Percentiles rank a stretch among this genome's conserved stretches.
Conservation (phyloP, 1,140 invertebrate genomes). For the Papilio polytes region DNA sequence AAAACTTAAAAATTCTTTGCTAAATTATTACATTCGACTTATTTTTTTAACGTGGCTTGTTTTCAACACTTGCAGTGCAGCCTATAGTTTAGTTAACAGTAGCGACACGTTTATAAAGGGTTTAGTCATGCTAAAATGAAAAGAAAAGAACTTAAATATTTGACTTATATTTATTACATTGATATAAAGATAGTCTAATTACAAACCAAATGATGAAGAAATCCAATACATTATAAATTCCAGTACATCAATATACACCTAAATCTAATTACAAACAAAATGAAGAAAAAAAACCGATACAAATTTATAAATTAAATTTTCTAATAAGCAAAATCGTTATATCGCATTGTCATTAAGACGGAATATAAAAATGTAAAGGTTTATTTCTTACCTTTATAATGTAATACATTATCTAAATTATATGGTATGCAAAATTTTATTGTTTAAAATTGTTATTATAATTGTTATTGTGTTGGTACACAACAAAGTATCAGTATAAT, state of each 20-base stretch:
- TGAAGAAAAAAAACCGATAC: conserved; percentile 60
- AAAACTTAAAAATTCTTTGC: too few relatives aligned
- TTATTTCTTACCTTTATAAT: not conserved
- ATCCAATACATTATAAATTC: conserved; percentile 47
- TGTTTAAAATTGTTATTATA: not conserved
- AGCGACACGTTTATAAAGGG: too few relatives aligned
- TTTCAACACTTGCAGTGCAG: too few relatives aligned
- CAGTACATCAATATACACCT: conserved; percentile 76
- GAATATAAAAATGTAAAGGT: not conserved
- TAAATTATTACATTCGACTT: too few relatives aligned
- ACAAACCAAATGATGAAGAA: conserved; percentile 72
- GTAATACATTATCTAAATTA: not conserved
- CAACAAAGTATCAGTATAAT: not conserved
- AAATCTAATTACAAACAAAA: conserved; percentile 74
- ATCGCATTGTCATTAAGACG: not conserved
- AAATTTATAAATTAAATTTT: conserved; percentile 17
- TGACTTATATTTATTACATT: conserved; percentile 73
- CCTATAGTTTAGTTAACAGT: too few relatives aligned
- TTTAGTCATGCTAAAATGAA: not conserved
- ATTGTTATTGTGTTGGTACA: not conserved
- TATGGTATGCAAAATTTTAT: not conserved
- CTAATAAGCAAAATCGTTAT: not conserved
- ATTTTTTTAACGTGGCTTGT: too few relatives aligned
- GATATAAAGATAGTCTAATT: conserved; percentile 79
- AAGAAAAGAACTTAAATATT: conserved; percentile 42